phyloP scores from a whole-genome alignment of 2,888 invertebrate genomes.

The Lordiphosa fenestrarum region DNA sequence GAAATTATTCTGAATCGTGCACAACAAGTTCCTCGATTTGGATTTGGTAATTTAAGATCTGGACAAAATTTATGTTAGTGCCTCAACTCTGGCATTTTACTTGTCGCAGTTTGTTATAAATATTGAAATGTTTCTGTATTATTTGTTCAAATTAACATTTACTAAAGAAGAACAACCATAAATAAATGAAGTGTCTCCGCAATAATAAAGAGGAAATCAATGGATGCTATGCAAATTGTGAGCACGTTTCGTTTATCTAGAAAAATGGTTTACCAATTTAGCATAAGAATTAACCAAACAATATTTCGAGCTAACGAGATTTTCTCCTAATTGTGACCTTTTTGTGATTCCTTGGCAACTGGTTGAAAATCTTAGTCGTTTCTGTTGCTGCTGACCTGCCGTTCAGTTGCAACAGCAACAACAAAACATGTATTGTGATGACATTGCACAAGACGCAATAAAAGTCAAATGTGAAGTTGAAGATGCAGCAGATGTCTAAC shows the following conservation, averaged over 20 bases:
- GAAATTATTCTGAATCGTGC: too few relatives aligned
- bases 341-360: slow-evolving; percentile 3
- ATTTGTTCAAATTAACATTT: slow-evolving; percentile 36
- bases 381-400: slow-evolving; percentile 42
- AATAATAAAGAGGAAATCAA: too few relatives aligned
- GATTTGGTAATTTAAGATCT: slow-evolving; percentile 21
- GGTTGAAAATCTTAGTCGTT: slow-evolving; percentile 16
- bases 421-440: slow-evolving; percentile 48
- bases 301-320: not conserved
- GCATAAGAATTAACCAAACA: slow-evolving; percentile 16
- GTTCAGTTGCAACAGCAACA: not conserved
- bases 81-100: slow-evolving; percentile 70
- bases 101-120: slow-evolving; percentile 46
- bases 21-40: too few relatives aligned
- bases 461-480: slow-evolving; percentile 56
- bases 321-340: slow-evolving; percentile 1
- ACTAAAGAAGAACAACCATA: slow-evolving; percentile 53
- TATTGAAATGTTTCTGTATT: slow-evolving; percentile 33
- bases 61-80: slow-evolving; percentile 24
- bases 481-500: slow-evolving; percentile 13
- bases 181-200: slow-evolving; percentile 39
- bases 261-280: slow-evolving; percentile 48
- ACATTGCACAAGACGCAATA: slow-evolving; percentile 51
- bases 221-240: slow-evolving; percentile 66
- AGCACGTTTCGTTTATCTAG: slow-evolving; percentile 31